Evolutionary conservation across 2,797 vertebrate species (phyloP).

Genomic region (Lutjanus argentimaculatus): DNA sequence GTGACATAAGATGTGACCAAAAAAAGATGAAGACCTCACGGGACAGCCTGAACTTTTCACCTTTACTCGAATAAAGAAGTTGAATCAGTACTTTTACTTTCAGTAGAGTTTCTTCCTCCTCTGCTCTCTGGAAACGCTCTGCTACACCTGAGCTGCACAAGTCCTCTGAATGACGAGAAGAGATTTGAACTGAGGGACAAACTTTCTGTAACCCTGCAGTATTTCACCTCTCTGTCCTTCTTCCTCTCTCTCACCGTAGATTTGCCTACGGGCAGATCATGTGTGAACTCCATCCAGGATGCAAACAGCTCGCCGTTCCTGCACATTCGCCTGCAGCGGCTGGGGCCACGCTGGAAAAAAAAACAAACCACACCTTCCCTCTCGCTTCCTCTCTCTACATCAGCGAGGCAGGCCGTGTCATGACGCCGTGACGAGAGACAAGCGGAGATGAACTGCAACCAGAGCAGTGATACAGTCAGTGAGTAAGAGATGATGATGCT

Average conservation of each 20-base stretch:
- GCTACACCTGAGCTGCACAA: too few species aligned
- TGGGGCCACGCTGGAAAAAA: not conserved
- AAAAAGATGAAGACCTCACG: too few species aligned
- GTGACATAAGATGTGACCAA: too few species aligned
- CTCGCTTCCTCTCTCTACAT: constrained; percentile 10
- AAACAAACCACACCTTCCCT: not conserved
- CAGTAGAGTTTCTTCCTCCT: too few species aligned
- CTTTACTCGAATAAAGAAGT: too few species aligned
- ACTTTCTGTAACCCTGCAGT: not conserved
- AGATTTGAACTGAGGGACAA: not conserved
- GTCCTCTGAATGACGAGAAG: too few species aligned
- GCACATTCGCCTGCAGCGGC: constrained; percentile 36
- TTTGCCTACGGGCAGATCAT: constrained; percentile 35
- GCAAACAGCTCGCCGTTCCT: constrained; percentile 18
- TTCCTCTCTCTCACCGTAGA: not conserved
- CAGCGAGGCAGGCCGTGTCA: constrained; percentile 2
- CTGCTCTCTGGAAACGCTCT: too few species aligned
- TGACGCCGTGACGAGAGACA: not conserved
- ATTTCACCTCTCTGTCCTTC: not conserved
- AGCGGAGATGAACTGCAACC: not conserved
- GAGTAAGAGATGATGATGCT: constrained; percentile 15
- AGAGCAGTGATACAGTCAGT: not conserved
- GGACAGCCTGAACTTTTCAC: too few species aligned
- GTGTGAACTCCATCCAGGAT: constrained; percentile 11
- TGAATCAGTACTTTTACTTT: too few species aligned